Base-by-base conservation (phyloP, 1,140 invertebrate genomes). In the Lasaia peninsularis region DNA sequence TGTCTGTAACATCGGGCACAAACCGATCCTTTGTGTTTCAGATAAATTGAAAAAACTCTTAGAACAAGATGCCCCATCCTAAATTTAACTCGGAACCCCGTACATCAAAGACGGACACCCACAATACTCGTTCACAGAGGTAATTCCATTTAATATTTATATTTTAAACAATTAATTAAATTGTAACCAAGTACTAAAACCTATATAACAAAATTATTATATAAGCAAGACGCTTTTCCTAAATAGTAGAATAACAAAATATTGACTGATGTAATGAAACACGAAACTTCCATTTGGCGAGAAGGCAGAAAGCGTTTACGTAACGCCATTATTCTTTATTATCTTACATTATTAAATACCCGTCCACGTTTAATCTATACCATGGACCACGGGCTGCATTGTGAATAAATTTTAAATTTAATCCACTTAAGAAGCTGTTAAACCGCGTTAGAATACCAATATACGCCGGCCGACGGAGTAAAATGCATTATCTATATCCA, bases 201-300 rank as follows among this genome's bases (percentile, higher is more conserved):
- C n/a, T n/a, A n/a, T n/a, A 28, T 28, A 28, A 0, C 12, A 8
- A 37, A 44, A 5, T 10, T 44, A 20, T 18, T 20, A 18, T 10
- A 44, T 9, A 7, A 20, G 16, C 8, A 18, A 20, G 35, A 48
- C 18, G 44, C 11, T 11, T 48, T 48, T 12, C 18, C 20, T 21
- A n/a, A 21, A 21, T 48, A 55, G 44, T 60, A 31, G 24, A 40
- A 48, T 54, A 60, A 60, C 48, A 48, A 54, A 60, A 60, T 60
- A 60, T 52, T 31, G 52, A 50, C 52, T 18, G 51, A 54, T 28
- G 31, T 54, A 60, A 60, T 49, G 35, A 40, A 54, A 60, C 58
- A 60, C 40, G 52, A 44, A 60, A 54, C 40, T 60, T 60, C 58
- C 52, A 60, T 60, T 60, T 54, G 52, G 11, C 28, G 32, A 18